Base-by-base conservation (phyloP, 2,888 invertebrate genomes). In the Cryptocephalus primarius region DNA sequence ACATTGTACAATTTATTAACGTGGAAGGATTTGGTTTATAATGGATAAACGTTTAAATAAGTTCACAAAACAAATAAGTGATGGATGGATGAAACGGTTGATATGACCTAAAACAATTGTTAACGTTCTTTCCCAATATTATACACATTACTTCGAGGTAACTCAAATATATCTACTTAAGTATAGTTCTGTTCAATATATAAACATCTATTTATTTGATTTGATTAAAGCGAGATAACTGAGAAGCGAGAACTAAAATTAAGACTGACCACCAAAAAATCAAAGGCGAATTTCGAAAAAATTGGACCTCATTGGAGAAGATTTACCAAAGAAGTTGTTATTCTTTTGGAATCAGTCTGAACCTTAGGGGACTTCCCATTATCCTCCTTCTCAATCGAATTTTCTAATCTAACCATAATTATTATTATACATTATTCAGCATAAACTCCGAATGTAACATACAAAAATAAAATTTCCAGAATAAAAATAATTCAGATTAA, bases 141-240 rank as follows among this genome's bases (percentile, higher is more conserved):
- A 36, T 36, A 36, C n/a, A 36, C 36, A 12, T 55, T 53, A 51
- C 52, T 48, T 52, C 22, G 47, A 60, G 59, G 61, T 63, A 64
- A 64, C 63, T 60, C 57, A 58, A 56, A 59, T 56, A 59, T 56
- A 58, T 59, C 60, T 64, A 62, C 60, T 62, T 63, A 62, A 61
- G 59, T 62, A 60, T 60, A 60, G 54, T 55, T 56, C 56, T 52
- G 59, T 50, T 55, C 44, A 31, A 43, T 47, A 53, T 57, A 56
- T 55, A 58, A 57, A 62, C 60, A 36, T 36, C 36, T 36, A 61
- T 54, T 60, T 57, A 61, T 55, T 50, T 48, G 46, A 46, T 50
- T 46, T 44, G 44, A 50, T 45, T 45, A 44, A 48, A 36, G 36
- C 36, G n/a, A n/a, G 12, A 36, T 11, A 11, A 11, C 12, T 6